Evolutionary conservation across 2,797 vertebrate species (phyloP).

Genomic region (Coluber constrictor): DNA sequence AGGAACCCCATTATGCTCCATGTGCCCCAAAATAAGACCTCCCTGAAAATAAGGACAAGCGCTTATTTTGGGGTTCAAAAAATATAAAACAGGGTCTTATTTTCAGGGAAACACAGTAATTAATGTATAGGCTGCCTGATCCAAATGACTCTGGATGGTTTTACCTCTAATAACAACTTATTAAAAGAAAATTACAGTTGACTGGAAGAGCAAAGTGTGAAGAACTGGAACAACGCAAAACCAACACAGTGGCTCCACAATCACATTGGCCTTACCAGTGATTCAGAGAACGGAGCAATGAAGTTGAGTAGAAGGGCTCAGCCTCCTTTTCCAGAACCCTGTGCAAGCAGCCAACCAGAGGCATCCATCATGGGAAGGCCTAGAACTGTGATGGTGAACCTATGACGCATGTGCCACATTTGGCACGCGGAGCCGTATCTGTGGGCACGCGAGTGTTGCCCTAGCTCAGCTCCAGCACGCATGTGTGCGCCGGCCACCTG

Average conservation of each 20-base stretch:
- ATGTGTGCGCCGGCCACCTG: too few relatives aligned
- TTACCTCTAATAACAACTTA: background rate
- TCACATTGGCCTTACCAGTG: background rate
- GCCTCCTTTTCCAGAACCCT: background rate
- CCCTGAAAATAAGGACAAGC: too few relatives aligned
- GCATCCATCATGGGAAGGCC: background rate
- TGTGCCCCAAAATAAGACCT: too few relatives aligned
- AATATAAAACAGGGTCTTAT: too few relatives aligned
- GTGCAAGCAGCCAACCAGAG: background rate
- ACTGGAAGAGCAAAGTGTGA: background rate
- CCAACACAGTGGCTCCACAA: background rate
- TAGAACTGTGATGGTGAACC: background rate
- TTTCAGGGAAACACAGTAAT: background rate
- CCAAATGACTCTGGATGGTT: background rate
- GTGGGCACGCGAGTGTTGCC: too few relatives aligned
- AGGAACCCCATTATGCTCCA: too few relatives aligned
- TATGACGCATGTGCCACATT: too few relatives aligned
- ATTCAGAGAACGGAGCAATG: background rate
- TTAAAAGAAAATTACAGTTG: background rate
- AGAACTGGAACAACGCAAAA: background rate
- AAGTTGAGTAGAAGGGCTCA: background rate
- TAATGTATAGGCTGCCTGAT: background rate
- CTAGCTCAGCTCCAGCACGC: too few relatives aligned
- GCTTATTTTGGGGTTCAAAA: too few relatives aligned
- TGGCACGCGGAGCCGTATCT: too few relatives aligned